Evolutionary conservation across 1,140 invertebrate species (phyloP).

Genomic region (Drosophila santomea): DNA sequence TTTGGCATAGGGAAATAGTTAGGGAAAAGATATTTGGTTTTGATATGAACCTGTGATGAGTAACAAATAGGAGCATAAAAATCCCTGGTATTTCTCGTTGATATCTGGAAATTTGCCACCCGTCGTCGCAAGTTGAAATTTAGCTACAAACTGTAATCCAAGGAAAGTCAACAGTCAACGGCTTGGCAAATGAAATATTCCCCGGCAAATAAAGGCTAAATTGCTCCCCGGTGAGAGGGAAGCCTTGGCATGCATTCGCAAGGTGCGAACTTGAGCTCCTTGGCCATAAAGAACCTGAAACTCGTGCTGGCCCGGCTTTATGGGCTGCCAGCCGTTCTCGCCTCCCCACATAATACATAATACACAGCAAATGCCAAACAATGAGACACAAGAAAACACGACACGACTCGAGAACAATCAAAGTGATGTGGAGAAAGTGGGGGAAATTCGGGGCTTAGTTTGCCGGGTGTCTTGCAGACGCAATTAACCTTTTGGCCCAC

Average conservation of each 20-base stretch:
- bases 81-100: background rate
- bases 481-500: conserved; percentile 74
- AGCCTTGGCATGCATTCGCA: conserved; percentile 12
- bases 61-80: background rate
- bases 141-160: conserved; percentile 22
- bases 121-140: background rate
- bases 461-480: conserved; percentile 40
- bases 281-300: conserved; percentile 26
- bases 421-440: conserved; percentile 18
- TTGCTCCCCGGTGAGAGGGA: conserved; percentile 11
- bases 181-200: conserved; percentile 28
- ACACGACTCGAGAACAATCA: conserved; percentile 36
- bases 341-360: conserved; percentile 8
- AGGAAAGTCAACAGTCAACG: conserved; percentile 3
- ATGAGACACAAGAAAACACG: conserved; percentile 30
- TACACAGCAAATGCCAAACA: conserved; percentile 14
- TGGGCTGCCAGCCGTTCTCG: conserved; percentile 15
- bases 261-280: conserved; percentile 32
- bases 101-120: background rate
- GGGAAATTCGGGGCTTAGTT: conserved; percentile 32
- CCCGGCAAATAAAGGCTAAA: conserved; percentile 12
- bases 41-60: background rate
- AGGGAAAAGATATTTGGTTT: background rate
- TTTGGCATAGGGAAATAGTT: background rate
- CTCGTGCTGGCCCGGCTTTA: conserved; percentile 14